Evolutionary conservation across 2,113 vertebrate genomes (phyloP).

Genomic region (Eublepharis macularius): DNA sequence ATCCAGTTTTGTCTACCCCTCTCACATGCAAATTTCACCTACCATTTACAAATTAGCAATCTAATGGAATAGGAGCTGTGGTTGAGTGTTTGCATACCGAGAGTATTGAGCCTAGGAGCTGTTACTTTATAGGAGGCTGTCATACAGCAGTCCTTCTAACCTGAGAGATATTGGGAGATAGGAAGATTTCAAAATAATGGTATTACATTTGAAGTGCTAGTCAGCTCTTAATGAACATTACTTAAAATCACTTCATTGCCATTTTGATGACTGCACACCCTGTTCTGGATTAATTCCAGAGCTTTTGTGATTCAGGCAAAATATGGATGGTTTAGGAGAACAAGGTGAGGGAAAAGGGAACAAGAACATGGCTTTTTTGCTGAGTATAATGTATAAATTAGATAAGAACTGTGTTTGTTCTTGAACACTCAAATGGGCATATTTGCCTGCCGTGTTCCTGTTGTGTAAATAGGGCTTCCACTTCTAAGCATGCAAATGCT

Average conservation of each 20-base stretch:
- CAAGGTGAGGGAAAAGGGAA: rapidly evolving
- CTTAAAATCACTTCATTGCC: slow-evolving; percentile 4
- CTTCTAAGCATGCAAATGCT: neutral
- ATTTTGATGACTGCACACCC: slow-evolving; percentile 7
- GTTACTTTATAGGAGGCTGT: neutral
- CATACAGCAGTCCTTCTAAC: neutral
- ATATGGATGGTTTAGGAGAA: neutral
- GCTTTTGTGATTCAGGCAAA: slow-evolving; percentile 1
- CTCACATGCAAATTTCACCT: neutral
- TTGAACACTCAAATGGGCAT: neutral
- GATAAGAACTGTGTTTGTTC: neutral
- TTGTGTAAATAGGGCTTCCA: neutral
- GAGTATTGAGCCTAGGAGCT: neutral
- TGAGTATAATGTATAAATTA: neutral
- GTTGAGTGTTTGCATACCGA: no score
- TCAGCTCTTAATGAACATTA: slow-evolving; percentile 17
- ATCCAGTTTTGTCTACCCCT: no score
- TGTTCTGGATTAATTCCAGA: slow-evolving; percentile 15
- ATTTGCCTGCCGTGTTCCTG: neutral
- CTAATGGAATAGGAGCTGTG: neutral
- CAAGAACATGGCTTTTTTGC: neutral
- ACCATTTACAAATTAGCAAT: neutral
- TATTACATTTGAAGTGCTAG: neutral
- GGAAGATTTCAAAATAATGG: slow-evolving; percentile 12
- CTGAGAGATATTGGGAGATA: slow-evolving; percentile 23